Base-by-base conservation (phyloP, 2,888 invertebrate genomes). In the Belgica antarctica region DNA sequence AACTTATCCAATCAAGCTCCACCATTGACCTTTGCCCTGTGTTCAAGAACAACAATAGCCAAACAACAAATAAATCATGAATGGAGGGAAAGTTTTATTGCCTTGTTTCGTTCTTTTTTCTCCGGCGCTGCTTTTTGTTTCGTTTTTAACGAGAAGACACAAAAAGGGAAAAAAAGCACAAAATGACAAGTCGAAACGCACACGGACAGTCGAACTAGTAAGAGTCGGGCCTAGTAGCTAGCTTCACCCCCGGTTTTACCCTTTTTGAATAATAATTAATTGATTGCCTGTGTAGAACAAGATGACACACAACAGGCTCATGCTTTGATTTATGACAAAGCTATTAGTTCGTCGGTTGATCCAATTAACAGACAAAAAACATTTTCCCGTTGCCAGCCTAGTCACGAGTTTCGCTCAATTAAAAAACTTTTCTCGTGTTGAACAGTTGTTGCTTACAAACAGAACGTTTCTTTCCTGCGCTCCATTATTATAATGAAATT, bases 261-360 rank as follows among this genome's bases (percentile, higher is more conserved):
- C 52, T n/a, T 52, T 52, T n/a, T 52, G 52, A 52, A 52, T 52
- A 52, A 52, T 52, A 52, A 52, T 52, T 52, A 52, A 52, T 52
- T 52, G 52, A 52, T 52, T 52, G 52, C 52, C 52, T 52, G 17
- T 52, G 52, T 52, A 19, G 52, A 5, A 52, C 52, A 52, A 52
- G 19, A 12, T 52, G 52, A 52, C 52, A 52, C 22, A 22, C 2
- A 52, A 52, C 52, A 22, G 22, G 52, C 52, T 52, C 22, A 4
- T 22, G 52, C 17, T 52, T 17, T 52, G 52, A 52, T 52, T 52
- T 52, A 52, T 52, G 22, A 22, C 52, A 17, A 7, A 52, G 41
- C 41, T n/a, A 41, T 41, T 41, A 41, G 41, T n/a, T 4, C 41
- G 15, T 41, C 41, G 15, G 41, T 15, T 41, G 41, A 41, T 41